Base-by-base conservation (phyloP, 2,113 vertebrate genomes). In the Carassius carassius region DNA sequence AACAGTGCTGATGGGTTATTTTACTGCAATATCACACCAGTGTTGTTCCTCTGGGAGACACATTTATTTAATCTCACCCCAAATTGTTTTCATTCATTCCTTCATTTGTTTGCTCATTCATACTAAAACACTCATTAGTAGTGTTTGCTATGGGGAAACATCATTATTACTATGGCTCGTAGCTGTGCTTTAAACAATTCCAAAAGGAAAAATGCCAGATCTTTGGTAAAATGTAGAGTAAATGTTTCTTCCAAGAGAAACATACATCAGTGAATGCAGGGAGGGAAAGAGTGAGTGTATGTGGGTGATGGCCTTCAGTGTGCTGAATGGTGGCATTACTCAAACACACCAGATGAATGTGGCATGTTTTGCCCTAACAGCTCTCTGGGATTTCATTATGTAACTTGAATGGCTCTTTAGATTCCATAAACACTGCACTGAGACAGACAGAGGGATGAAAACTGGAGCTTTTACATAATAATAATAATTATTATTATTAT, bases 311-410 rank as follows among this genome's bases (percentile, higher is more conserved):
- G 35, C 67, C 35, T 70, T 41, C 17, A 70, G 35, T 41, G 11
- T n/a, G 67, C 67, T 70, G 35, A 72, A 72, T 21, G 10, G 67
- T 70, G 35, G 67, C 67, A 41, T 70, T n/a, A n/a, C 67, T 70
- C 67, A 70, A 72, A 41, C 1, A 19, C 35, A 41, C 35, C 69
- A 72, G 17, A 72, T 72, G 35, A 72, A 41, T 72, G 35, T 72
- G 69, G 69, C 69, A 72, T n/a, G 69, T 41, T 41, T 72, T 72
- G 35, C 69, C 41, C 10, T 72, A 41, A 72, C 69, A 41, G 69
- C 69, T 72, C 69, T 41, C 69, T 72, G 69, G 35, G 69, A 72
- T 72, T 72, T 41, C 35, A 72, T 72, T 41, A 72, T n/a, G 69
- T 72, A 72, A 72, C 19, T 70, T 10, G 0, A 41, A 70, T 41